Conservation (phyloP, 1,140 invertebrate genomes). For the Papilio xuthus region DNA sequence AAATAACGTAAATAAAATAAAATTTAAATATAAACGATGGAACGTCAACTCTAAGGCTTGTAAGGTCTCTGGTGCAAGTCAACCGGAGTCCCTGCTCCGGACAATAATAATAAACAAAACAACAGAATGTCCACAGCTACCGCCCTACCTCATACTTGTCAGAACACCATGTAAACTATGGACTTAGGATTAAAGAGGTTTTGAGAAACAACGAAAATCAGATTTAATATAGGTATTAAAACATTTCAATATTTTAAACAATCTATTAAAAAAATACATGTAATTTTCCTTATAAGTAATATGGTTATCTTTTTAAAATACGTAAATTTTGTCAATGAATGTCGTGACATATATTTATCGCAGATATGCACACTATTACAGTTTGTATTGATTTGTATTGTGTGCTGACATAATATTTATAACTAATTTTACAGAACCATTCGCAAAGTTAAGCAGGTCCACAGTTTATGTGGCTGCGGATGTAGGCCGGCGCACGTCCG, state of each 20-base stretch:
- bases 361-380: too few species aligned
- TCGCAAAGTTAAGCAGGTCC: conserved; percentile 3
- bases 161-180: conserved; percentile 24
- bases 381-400: too few species aligned
- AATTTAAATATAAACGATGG: conserved; percentile 31
- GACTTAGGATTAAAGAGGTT: neutral
- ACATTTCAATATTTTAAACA: too few species aligned
- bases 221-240: too few species aligned
- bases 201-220: neutral
- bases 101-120: conserved; percentile 62
- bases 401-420: neutral
- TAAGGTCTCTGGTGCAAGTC: conserved; percentile 29
- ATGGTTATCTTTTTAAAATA: neutral
- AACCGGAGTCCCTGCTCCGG: conserved; percentile 44
- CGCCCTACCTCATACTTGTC: conserved; percentile 42
- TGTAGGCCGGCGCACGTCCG: conserved; percentile 27
- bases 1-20: conserved; percentile 7
- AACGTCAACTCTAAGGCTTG: conserved; percentile 27
- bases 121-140: conserved; percentile 48
- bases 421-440: neutral
- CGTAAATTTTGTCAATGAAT: too few species aligned
- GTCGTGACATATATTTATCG: too few species aligned
- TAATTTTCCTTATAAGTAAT: neutral
- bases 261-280: too few species aligned
- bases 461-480: neutral